Percentiles rank a stretch among this genome's conserved stretches.
phyloP scores from a whole-genome alignment of 2,113 vertebrate species.

The Solea solea region DNA sequence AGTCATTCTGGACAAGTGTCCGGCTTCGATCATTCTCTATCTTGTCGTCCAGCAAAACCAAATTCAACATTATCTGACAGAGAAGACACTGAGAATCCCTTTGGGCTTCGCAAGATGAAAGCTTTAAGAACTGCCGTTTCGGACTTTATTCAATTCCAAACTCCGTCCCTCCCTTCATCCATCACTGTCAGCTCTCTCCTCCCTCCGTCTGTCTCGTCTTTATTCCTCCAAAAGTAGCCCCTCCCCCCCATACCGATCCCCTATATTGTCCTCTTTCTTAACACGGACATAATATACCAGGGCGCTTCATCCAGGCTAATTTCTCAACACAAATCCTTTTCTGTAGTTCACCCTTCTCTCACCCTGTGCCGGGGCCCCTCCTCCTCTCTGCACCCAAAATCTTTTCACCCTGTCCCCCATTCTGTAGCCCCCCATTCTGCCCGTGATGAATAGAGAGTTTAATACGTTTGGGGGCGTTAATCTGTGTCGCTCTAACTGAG shows the following conservation, averaged over 20 bases:
- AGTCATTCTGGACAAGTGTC: slow-evolving; percentile 44
- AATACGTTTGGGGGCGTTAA: slow-evolving; percentile 62
- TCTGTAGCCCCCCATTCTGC: slow-evolving; percentile 54
- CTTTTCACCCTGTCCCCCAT: slow-evolving; percentile 49
- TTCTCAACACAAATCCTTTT: slow-evolving; percentile 75
- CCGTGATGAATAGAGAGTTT: slow-evolving; percentile 64
- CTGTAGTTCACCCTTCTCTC: slow-evolving; percentile 65
- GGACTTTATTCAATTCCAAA: slow-evolving; percentile 55
- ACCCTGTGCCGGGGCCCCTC: slow-evolving; percentile 48
- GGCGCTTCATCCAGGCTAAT: slow-evolving; percentile 79
- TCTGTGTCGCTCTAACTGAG: slow-evolving; percentile 29
- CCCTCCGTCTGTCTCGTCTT: slow-evolving; percentile 70
- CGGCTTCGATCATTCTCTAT: slow-evolving; percentile 33
- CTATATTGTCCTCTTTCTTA: slow-evolving; percentile 62
- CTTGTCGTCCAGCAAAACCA: neutral
- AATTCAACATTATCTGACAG: no score
- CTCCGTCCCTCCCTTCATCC: slow-evolving; percentile 67
- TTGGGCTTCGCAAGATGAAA: slow-evolving; percentile 16
- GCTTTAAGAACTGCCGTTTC: slow-evolving; percentile 55
- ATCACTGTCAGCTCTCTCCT: slow-evolving; percentile 76
- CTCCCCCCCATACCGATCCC: slow-evolving; percentile 31
- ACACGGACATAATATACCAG: slow-evolving; percentile 78
- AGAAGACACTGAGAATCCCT: slow-evolving; percentile 7
- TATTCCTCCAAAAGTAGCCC: slow-evolving; percentile 58
- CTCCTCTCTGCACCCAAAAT: slow-evolving; percentile 17